Evolutionary conservation across 2,113 vertebrate species (phyloP), one percentile per base, ranked within the genome.

Genomic region (Takifugu flavidus): DNA sequence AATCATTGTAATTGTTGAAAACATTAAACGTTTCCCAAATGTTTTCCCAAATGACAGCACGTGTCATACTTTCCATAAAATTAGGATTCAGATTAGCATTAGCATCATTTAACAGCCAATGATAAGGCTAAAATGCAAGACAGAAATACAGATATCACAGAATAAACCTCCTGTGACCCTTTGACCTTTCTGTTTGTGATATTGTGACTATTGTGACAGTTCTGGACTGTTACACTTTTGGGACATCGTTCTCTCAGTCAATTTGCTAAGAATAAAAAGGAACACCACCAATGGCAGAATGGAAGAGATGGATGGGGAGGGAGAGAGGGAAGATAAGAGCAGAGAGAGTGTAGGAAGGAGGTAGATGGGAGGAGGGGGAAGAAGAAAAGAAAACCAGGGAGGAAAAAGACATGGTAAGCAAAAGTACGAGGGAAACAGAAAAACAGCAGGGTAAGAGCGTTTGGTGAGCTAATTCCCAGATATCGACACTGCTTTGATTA

Each of bases 401-500:
- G 13, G 42, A 57, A 61, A 56, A 25, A 34, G 43, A 72, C 43
- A 31, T 28, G 53, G 72, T 46, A 45, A 61, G 73, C 59, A 78
- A 64, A 67, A 77, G 46, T 25, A 59, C 26, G 53, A 47, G 13
- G 15, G 46, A 63, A 62, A 56, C 64, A 56, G 28, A 73, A 75
- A 74, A 86, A 67, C 76, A 78, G 70, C 73, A 52, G 63, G 75
- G 58, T 49, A 25, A 70, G 62, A 84, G 73, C 72, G 72, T 86
- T 82, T 81, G 82, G 75, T 8, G 42, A 83, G 69, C 65, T 80
- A 84, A 85, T 83, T 87, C 83, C 72, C 74, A 80, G 82, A 86
- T 82, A 85, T 83, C 61, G 72, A 80, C 77, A 69, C 47, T 49
- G 75, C 78, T 87, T 88, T 86, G 82, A 89, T 88, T 88, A 79